Percentiles rank a stretch among this genome's conserved stretches.
Conservation (phyloP, 2,888 invertebrate genomes). For the Mesopsocus fuscifrons region DNA sequence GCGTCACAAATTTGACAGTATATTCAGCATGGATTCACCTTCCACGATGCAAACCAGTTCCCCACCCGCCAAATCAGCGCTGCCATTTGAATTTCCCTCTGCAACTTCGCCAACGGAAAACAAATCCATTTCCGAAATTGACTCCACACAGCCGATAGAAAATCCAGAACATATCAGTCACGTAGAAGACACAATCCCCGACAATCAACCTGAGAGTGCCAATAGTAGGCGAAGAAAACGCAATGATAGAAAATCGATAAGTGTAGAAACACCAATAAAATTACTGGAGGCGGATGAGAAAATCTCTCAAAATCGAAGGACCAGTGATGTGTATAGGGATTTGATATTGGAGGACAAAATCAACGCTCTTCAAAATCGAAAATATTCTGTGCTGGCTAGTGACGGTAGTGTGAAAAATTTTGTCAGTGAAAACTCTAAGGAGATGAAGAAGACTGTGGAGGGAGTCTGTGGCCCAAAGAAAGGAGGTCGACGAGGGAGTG, state of each 20-base stretch:
- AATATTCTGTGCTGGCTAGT: slow-evolving; percentile 5
- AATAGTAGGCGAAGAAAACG: slow-evolving; percentile 5
- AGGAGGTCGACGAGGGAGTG: neutral
- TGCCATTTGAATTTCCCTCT: slow-evolving; percentile 1
- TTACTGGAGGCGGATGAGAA: slow-evolving; percentile 5
- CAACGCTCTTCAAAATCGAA: neutral
- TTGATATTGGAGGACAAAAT: slow-evolving; percentile 8
- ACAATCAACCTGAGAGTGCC: slow-evolving; percentile 5
- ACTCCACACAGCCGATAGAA: neutral
- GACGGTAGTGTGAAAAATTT: slow-evolving; percentile 8
- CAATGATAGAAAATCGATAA: slow-evolving; percentile 8
- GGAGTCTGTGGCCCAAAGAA: neutral
- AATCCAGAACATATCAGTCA: slow-evolving; percentile 6
- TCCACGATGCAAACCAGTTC: slow-evolving; percentile 1
- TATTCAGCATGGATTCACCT: slow-evolving; percentile 8
- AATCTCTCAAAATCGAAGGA: neutral
- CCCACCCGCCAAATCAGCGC: neutral
- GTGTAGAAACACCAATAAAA: slow-evolving; percentile 8
- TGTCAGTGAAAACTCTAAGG: slow-evolving; percentile 7
- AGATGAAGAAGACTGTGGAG: slow-evolving; percentile 1
- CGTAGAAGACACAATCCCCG: neutral
- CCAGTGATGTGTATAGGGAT: slow-evolving; percentile 1
- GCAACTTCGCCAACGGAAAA: slow-evolving; percentile 3
- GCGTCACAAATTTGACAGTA: slow-evolving; percentile 6
- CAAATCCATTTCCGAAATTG: neutral